Conservation (phyloP, 2,113 vertebrate genomes). For the Lucifuga dentata region DNA sequence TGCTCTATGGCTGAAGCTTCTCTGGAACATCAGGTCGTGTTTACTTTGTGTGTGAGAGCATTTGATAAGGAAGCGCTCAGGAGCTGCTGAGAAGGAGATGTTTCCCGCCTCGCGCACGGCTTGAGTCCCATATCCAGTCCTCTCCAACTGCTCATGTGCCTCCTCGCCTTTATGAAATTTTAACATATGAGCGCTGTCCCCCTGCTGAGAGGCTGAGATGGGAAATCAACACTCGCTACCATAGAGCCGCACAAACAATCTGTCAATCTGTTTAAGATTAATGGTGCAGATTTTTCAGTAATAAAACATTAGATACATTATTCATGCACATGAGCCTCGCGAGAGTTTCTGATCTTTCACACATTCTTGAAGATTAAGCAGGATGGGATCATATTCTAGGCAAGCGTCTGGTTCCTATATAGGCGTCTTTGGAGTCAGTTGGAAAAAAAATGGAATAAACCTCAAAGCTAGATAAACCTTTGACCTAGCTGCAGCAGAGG, state of each 20-base stretch:
- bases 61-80: constrained; percentile 43
- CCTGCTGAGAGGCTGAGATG: constrained; percentile 11
- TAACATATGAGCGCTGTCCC: constrained; percentile 33
- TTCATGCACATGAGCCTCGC: constrained; percentile 41
- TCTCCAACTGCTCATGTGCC: constrained; percentile 41
- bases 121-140: constrained; percentile 26
- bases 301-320: constrained; percentile 65
- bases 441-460: constrained; percentile 52
- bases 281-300: constrained; percentile 48
- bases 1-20: constrained; percentile 43
- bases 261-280: constrained; percentile 52
- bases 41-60: constrained; percentile 47
- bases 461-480: constrained; percentile 44
- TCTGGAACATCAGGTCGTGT: constrained; percentile 38
- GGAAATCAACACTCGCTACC: not conserved
- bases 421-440: constrained; percentile 20
- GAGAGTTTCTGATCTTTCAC: constrained; percentile 40
- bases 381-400: constrained; percentile 32
- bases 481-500: constrained; percentile 38
- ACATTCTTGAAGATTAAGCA: constrained; percentile 57
- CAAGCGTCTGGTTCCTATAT: constrained; percentile 48
- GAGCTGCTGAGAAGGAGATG: not conserved
- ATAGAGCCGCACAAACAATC: constrained; percentile 30
- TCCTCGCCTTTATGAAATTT: constrained; percentile 56
- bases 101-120: not conserved